Evolutionary conservation across 2,888 invertebrate genomes (phyloP).

Genomic region (Schizotus pectinicornis): DNA sequence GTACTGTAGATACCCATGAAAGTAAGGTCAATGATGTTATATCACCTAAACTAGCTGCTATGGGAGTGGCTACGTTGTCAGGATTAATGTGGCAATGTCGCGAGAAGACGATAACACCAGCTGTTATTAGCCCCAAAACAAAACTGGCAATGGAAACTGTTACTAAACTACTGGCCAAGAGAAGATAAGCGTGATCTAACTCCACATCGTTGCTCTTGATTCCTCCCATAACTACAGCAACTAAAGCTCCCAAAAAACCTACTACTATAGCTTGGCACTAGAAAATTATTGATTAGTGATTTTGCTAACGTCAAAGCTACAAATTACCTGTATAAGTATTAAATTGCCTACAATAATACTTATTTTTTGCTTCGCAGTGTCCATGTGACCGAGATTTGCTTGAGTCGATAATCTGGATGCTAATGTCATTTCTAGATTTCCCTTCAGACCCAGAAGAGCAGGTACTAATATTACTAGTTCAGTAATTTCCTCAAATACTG

Average conservation of each 20-base stretch:
- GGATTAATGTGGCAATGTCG: constrained; percentile 75
- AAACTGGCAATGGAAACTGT: constrained; percentile 80
- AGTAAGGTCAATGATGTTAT: constrained; percentile 71
- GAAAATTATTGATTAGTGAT: constrained; percentile 33
- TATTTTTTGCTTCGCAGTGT: constrained; percentile 68
- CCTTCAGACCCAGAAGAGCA: constrained; percentile 79
- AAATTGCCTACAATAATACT: constrained; percentile 75
- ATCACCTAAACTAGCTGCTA: constrained; percentile 82
- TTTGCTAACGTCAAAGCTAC: background rate
- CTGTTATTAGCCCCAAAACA: constrained; percentile 73
- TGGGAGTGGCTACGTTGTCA: constrained; percentile 81
- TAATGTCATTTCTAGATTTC: constrained; percentile 84
- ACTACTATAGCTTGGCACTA: constrained; percentile 76
- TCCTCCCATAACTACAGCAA: constrained; percentile 72
- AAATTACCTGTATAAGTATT: constrained; percentile 72
- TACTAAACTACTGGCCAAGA: constrained; percentile 76
- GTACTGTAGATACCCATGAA: constrained; percentile 65
- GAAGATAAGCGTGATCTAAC: constrained; percentile 70
- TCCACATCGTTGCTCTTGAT: constrained; percentile 68
- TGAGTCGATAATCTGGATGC: constrained; percentile 81
- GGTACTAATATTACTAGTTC: constrained; percentile 79
- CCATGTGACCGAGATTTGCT: constrained; percentile 79
- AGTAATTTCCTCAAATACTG: constrained; percentile 71
- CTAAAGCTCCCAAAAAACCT: constrained; percentile 73
- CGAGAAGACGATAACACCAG: constrained; percentile 73